Evolutionary conservation across 1,140 invertebrate species (phyloP).

Genomic region (Dendroctonus valens): DNA sequence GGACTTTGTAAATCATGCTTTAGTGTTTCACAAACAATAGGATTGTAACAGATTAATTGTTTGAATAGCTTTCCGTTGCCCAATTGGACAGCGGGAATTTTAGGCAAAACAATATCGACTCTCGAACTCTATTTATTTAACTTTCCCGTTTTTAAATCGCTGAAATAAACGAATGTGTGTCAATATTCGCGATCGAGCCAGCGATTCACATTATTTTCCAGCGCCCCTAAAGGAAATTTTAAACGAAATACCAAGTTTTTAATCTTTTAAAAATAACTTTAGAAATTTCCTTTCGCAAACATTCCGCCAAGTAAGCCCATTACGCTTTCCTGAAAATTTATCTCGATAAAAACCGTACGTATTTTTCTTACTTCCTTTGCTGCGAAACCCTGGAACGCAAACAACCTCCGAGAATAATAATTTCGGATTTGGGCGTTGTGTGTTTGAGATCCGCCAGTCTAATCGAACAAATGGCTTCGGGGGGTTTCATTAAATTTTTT

Average conservation of each 20-base stretch:
- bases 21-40: constrained; percentile 27
- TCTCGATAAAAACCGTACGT: constrained; percentile 30
- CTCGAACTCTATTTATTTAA: too few relatives aligned
- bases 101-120: not conserved
- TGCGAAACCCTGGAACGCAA: constrained; percentile 14
- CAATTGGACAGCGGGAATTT: constrained; percentile 13
- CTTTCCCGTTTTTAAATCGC: too few relatives aligned
- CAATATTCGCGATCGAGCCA: too few relatives aligned
- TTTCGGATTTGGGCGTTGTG: constrained; percentile 20
- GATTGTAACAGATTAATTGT: constrained; percentile 21
- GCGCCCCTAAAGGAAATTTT: constrained; percentile 7
- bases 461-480: constrained; percentile 26
- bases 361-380: constrained; percentile 28
- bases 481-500: constrained; percentile 27
- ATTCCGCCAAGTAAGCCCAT: constrained; percentile 23
- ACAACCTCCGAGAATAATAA: constrained; percentile 25
- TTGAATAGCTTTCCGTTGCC: constrained; percentile 19
- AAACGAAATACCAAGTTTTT: constrained; percentile 24
- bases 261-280: constrained; percentile 31
- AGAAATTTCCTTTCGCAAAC: constrained; percentile 28
- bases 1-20: constrained; percentile 22
- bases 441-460: constrained; percentile 12
- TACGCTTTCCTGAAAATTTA: constrained; percentile 30
- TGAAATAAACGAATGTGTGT: too few relatives aligned
- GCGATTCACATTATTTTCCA: not conserved